Conservation (phyloP, 2,888 invertebrate species). For the Allygus modestus region DNA sequence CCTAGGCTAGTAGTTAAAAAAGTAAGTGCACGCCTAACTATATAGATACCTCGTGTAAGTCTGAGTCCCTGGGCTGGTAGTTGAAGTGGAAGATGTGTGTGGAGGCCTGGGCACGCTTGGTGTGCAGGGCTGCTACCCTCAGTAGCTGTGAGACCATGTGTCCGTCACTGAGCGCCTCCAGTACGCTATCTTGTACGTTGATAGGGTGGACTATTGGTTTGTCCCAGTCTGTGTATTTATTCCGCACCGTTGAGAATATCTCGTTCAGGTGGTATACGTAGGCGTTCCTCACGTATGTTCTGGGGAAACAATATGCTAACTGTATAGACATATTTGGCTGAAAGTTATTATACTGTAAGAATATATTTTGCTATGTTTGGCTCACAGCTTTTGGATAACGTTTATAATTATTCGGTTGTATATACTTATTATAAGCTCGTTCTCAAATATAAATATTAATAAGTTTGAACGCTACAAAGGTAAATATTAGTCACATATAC, state of each 20-base stretch:
- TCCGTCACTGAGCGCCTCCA: conserved; percentile 94
- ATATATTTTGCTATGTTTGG: too few relatives aligned
- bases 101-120: conserved; percentile 82
- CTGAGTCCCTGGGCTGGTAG: conserved; percentile 89
- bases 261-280: conserved; percentile 97
- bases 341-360: too few relatives aligned
- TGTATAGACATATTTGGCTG: too few relatives aligned
- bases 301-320: too few relatives aligned
- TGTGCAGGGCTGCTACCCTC: conserved; percentile 87
- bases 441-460: too few relatives aligned
- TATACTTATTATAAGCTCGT: too few relatives aligned
- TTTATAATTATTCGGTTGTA: too few relatives aligned
- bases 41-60: conserved; percentile 82
- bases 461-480: too few relatives aligned
- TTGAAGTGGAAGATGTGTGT: conserved; percentile 94
- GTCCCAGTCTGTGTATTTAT: conserved; percentile 98
- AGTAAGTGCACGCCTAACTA: too few relatives aligned
- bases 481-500: too few relatives aligned
- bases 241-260: conserved; percentile 94
- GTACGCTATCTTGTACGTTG: conserved; percentile 89
- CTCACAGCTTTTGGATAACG: too few relatives aligned
- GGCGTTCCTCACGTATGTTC: conserved; percentile 96
- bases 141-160: conserved; percentile 92
- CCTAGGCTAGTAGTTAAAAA: too few relatives aligned
- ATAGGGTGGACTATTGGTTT: conserved; percentile 90